Evolutionary conservation across 2,888 invertebrate species (phyloP).

Genomic region (Harpagoxenus sublaevis): DNA sequence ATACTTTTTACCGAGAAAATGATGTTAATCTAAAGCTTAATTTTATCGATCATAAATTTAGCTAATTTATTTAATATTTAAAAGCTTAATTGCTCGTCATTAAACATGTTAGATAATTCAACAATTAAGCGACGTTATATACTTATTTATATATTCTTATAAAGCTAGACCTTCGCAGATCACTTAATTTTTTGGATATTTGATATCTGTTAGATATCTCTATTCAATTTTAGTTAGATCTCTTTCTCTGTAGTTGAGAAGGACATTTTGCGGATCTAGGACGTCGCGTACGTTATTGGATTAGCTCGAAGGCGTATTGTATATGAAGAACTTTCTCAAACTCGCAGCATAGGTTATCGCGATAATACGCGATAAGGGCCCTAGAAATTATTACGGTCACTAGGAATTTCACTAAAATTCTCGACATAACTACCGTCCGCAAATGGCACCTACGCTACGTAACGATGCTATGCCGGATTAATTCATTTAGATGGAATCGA

Average conservation of each 20-base stretch:
- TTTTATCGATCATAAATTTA: background rate
- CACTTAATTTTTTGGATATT: background rate
- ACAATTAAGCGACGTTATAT: background rate
- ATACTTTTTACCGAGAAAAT: background rate
- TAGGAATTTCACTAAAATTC: constrained; percentile 82
- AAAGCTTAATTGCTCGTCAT: background rate
- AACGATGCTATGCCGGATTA: constrained; percentile 79
- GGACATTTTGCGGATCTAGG: constrained; percentile 11
- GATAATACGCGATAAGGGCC: constrained; percentile 43
- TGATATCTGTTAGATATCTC: background rate
- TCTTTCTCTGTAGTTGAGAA: background rate
- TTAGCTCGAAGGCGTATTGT: constrained; percentile 41
- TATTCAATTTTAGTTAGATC: constrained; percentile 17
- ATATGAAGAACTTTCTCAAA: constrained; percentile 53
- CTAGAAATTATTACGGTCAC: constrained; percentile 60
- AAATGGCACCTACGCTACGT: constrained; percentile 66
- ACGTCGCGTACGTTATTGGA: constrained; percentile 39
- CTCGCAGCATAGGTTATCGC: constrained; percentile 24
- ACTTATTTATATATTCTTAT: background rate
- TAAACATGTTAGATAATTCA: background rate
- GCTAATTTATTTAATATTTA: background rate
- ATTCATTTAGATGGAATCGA: constrained; percentile 81
- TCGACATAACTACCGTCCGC: constrained; percentile 72
- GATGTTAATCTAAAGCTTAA: background rate
- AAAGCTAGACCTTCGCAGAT: background rate